These are phyloP conservation scores for Pogonomyrmex barbatus DNA, from an alignment of 1,140 invertebrate species.

Conservation along the genomic window DNA sequence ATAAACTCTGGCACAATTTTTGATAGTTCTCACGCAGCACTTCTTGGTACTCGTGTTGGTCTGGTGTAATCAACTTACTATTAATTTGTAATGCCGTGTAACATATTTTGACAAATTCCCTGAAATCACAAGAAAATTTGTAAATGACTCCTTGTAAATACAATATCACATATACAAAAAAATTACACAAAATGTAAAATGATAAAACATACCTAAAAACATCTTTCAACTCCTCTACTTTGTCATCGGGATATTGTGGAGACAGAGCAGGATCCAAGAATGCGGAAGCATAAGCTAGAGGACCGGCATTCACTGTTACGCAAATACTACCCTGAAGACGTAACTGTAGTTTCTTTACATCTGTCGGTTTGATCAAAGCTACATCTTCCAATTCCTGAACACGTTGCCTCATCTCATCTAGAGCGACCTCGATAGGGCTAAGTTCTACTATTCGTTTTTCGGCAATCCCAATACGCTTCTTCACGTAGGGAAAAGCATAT, in stretches of 20 bases:
- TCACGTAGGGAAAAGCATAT: conserved; percentile 96
- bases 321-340: conserved; percentile 95
- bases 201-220: conserved; percentile 91
- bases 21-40: conserved; percentile 94
- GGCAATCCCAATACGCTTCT: conserved; percentile 93
- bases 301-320: conserved; percentile 98
- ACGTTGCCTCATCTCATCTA: conserved; percentile 95
- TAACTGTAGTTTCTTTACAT: conserved; percentile 96
- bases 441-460: conserved; percentile 92
- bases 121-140: conserved; percentile 83
- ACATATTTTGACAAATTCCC: conserved; percentile 95
- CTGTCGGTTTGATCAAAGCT: conserved; percentile 91
- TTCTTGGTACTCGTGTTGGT: conserved; percentile 96
- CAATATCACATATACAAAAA: conserved; percentile 3
- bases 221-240: conserved; percentile 93
- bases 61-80: conserved; percentile 92
- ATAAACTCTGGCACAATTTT: conserved; percentile 93
- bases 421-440: conserved; percentile 96
- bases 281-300: conserved; percentile 95
- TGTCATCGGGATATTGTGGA: conserved; percentile 91
- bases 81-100: conserved; percentile 95
- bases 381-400: conserved; percentile 95
- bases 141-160: neutral
- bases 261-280: conserved; percentile 92
- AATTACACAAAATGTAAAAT: conserved; percentile 37